Evolutionary conservation across 2,797 vertebrate genomes (phyloP).

Genomic region (Centroberyx gerrardi): DNA sequence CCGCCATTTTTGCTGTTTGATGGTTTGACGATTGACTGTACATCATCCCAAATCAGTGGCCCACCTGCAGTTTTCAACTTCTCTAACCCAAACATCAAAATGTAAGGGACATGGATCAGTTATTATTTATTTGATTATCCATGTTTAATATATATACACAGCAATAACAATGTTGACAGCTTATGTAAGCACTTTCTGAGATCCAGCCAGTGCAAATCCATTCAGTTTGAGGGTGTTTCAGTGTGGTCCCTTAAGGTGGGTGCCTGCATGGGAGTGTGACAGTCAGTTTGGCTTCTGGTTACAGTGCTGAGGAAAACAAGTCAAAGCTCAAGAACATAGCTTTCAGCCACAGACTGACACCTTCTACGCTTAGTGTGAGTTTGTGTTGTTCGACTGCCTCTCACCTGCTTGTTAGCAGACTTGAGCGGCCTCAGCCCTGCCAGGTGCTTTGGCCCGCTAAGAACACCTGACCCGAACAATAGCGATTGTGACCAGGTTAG

Average conservation of each 20-base stretch:
- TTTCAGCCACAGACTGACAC: constrained; percentile 29
- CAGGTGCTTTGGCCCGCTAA: background rate
- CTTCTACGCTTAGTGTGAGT: constrained; percentile 9
- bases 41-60: background rate
- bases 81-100: constrained; percentile 18
- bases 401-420: background rate
- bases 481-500: background rate
- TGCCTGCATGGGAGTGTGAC: constrained; percentile 7
- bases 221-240: constrained; percentile 27
- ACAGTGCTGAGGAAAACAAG: constrained; percentile 3
- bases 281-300: constrained; percentile 19
- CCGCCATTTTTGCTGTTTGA: constrained; percentile 1
- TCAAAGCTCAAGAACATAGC: constrained; percentile 16
- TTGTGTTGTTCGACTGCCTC: constrained; percentile 2
- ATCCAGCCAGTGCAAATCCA: constrained; percentile 8
- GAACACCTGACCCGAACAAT: background rate
- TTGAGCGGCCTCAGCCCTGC: no score
- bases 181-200: constrained; percentile 26
- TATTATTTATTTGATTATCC: constrained; percentile 35
- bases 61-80: constrained; percentile 41
- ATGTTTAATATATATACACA: constrained; percentile 21
- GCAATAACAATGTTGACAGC: constrained; percentile 29
- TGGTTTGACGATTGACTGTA: no score
- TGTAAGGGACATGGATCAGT: background rate
- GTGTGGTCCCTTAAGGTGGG: background rate